Conservation (phyloP, 2,797 vertebrate species). For the Ambastaia sidthimunki region DNA sequence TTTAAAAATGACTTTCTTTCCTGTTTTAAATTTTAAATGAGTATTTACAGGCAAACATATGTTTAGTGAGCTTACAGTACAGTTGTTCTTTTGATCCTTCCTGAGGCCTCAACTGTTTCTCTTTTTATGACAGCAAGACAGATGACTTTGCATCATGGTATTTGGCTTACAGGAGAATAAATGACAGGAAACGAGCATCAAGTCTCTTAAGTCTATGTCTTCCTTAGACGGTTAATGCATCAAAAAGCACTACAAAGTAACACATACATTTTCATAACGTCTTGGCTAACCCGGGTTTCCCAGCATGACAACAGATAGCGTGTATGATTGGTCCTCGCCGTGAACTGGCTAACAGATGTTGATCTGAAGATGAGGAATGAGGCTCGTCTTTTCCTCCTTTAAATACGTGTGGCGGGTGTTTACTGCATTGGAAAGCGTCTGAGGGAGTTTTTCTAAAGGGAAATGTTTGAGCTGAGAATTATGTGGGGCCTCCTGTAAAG, state of each 20-base stretch:
- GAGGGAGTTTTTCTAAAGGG: constrained; percentile 46
- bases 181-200: constrained; percentile 41
- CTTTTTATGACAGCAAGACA: constrained; percentile 40
- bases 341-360: constrained; percentile 60
- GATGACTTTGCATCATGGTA: constrained; percentile 40
- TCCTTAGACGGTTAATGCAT: constrained; percentile 43
- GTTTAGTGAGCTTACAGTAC: background rate
- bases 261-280: constrained; percentile 36
- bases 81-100: constrained; percentile 36
- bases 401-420: constrained; percentile 45
- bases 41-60: background rate
- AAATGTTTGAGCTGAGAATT: constrained; percentile 53
- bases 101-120: constrained; percentile 29
- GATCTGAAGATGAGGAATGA: constrained; percentile 55
- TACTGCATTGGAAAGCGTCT: constrained; percentile 25
- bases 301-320: constrained; percentile 3
- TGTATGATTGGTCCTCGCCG: constrained; percentile 38
- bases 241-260: constrained; percentile 44
- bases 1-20: too few relatives aligned
- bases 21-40: too few relatives aligned
- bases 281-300: constrained; percentile 31
- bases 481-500: constrained; percentile 51
- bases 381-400: constrained; percentile 11
- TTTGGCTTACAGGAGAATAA: constrained; percentile 39
- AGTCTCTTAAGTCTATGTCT: constrained; percentile 15